phyloP scores from a whole-genome alignment of 2,113 vertebrate species.

The Callaeas wilsoni region DNA sequence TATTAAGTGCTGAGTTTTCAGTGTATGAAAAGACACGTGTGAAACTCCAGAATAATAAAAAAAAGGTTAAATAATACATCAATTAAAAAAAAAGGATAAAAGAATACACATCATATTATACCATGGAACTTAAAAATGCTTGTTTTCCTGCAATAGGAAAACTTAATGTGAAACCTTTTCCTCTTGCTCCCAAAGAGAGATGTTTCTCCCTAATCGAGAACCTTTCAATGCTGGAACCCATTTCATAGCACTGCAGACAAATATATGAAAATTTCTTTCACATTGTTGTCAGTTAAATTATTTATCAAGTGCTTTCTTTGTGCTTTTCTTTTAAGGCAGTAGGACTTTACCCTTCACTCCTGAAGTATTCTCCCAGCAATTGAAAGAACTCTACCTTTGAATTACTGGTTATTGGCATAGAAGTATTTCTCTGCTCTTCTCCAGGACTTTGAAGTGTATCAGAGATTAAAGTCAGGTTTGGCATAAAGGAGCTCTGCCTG shows the following conservation, averaged over 20 bases:
- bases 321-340: slow-evolving; percentile 10
- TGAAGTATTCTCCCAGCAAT: background rate
- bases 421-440: background rate
- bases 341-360: background rate
- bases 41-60: background rate
- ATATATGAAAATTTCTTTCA: slow-evolving; percentile 1
- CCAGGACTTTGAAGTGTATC: background rate
- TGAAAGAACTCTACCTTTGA: slow-evolving; percentile 24
- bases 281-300: slow-evolving; percentile 37
- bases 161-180: background rate
- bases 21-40: background rate
- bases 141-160: background rate
- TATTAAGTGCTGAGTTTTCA: background rate
- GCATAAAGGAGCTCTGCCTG: background rate
- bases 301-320: slow-evolving; percentile 32
- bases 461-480: background rate
- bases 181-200: background rate
- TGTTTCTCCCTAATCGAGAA: background rate
- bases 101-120: background rate
- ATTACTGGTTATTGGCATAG: background rate
- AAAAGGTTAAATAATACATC: background rate
- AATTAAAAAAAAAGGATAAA: background rate
- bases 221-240: background rate
- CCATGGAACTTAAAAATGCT: background rate
- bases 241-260: background rate